These are phyloP conservation scores for Hystrix cristata DNA, from an alignment of 2,113 vertebrate genomes.

Conservation along the genomic window DNA sequence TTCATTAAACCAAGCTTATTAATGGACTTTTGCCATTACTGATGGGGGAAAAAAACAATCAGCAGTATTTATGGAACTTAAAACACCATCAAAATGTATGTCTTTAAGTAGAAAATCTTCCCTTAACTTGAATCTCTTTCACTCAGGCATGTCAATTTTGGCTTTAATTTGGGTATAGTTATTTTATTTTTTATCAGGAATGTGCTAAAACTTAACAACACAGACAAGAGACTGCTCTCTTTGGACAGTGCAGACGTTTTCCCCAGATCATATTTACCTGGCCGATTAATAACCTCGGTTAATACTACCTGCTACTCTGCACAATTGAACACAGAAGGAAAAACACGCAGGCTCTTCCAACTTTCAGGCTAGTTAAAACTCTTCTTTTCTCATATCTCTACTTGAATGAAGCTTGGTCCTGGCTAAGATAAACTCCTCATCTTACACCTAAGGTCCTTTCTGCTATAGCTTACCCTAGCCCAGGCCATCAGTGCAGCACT, in stretches of 20 bases:
- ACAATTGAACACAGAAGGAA: background rate
- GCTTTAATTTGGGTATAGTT: background rate
- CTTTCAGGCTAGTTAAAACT: background rate
- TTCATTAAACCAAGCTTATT: conserved; percentile 79
- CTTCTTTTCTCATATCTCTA: background rate
- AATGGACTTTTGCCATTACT: conserved; percentile 63
- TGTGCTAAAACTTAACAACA: background rate
- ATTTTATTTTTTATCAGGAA: conserved; percentile 32
- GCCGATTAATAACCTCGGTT: background rate
- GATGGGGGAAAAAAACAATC: conserved; percentile 64
- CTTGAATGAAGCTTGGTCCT: background rate
- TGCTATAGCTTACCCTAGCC: background rate
- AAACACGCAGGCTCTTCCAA: background rate
- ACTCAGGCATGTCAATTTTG: conserved; percentile 60
- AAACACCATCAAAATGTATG: conserved; percentile 45
- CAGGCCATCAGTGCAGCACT: too few relatives aligned
- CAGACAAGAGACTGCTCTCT: background rate
- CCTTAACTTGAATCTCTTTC: conserved; percentile 45
- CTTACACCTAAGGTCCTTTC: background rate
- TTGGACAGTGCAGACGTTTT: background rate
- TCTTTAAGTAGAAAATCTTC: conserved; percentile 64
- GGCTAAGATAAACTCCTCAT: background rate
- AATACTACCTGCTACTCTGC: background rate
- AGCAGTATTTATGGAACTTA: conserved; percentile 74
- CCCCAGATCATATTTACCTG: background rate